Evolutionary conservation across 2,888 invertebrate species (phyloP), one percentile per base, ranked within the genome.

Genomic region (Pyrocoelia pectoralis): DNA sequence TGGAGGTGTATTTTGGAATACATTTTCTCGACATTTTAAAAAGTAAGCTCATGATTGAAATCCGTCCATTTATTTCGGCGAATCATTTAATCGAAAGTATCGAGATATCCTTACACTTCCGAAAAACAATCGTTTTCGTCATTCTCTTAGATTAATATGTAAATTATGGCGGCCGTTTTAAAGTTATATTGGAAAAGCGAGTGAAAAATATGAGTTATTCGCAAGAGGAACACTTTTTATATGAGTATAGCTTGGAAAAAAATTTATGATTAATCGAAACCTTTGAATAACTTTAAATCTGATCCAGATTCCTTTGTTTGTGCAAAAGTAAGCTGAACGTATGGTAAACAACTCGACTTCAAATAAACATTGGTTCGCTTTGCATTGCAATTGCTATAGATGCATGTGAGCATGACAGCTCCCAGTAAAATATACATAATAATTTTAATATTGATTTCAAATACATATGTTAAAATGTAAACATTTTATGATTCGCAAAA

Each of bases 1-100:
- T 66, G 60, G 63, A 68, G 66, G 62, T 68, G 65, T 68, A 67
- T 66, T 65, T 56, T 55, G 53, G 68, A 63, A 66, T 68, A 66
- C 56, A 68, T 66, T 68, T 63, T 51, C 43, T 53, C n/a, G 13
- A 51, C 50, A 24, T 38, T 60, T 60, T 60, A 65, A 59, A 59
- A 64, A 63, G 57, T 57, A n/a, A 57, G 56, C 53, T 62, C 54
- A 53, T 58, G 57, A 63, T 63, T 55, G 49, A 43, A 28, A 43
- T 43, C n/a, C 41, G 12, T 43, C 41, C 13, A 8, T 15, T 43
- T 43, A 14, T 12, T 43, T 43, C n/a, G n/a, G 40, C n/a, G 33
- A 33, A 2, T 33, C n/a, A 8, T 33, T 33, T 33, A 33, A 8
- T 2, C 10, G 9, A 33, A 33, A 2, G 9, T 33, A n/a, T 33